A percentile compares a stretch with the other conserved stretches of the same genome.
phyloP scores from a whole-genome alignment of 2,797 vertebrate species.

The Phalanger gymnotis region DNA sequence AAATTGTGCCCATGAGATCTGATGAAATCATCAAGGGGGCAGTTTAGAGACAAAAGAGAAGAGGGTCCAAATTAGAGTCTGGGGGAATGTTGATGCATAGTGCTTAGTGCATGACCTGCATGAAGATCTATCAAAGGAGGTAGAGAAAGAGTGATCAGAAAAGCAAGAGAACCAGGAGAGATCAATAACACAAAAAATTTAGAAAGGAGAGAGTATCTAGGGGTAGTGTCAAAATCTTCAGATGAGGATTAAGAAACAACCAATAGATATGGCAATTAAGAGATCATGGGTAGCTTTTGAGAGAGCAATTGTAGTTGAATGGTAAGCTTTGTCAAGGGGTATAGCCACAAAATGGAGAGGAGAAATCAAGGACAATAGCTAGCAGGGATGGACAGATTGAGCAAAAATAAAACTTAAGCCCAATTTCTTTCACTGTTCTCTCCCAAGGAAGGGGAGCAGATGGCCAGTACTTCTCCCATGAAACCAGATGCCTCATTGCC shows the following conservation, averaged over 20 bases:
- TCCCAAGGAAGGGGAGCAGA: background rate
- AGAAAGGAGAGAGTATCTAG: background rate
- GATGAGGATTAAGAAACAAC: background rate
- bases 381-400: background rate
- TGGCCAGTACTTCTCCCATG: background rate
- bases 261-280: background rate
- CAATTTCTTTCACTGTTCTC: too few species aligned
- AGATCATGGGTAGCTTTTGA: background rate
- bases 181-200: background rate
- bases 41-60: background rate
- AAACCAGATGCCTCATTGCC: background rate
- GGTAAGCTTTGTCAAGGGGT: background rate
- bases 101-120: background rate
- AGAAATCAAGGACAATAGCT: background rate
- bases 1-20: background rate
- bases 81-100: background rate
- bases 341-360: background rate
- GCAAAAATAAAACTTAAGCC: background rate
- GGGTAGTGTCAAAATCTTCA: background rate
- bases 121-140: background rate
- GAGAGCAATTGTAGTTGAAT: background rate
- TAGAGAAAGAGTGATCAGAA: background rate
- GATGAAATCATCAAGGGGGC: background rate
- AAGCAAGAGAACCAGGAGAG: background rate
- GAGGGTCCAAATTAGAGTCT: background rate